phyloP scores from a whole-genome alignment of 2,797 vertebrate genomes.

The Harpagifer antarcticus region DNA sequence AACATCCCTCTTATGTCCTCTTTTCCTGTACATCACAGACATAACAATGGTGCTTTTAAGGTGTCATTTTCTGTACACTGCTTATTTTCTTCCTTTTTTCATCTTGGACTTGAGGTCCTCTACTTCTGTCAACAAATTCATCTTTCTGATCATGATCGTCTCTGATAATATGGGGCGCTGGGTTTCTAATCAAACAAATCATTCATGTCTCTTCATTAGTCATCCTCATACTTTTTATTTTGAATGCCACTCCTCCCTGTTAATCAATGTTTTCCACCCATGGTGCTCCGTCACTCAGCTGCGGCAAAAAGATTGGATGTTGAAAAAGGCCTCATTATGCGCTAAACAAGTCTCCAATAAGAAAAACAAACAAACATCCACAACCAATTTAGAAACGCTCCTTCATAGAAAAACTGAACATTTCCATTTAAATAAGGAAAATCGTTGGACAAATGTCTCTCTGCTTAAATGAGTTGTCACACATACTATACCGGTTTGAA shows the following conservation, averaged over 20 bases:
- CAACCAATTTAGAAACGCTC: constrained; percentile 69
- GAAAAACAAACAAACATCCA: constrained; percentile 56
- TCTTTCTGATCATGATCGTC: constrained; percentile 53
- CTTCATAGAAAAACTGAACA: constrained; percentile 62
- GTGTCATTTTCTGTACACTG: constrained; percentile 65
- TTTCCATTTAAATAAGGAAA: constrained; percentile 35
- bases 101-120: constrained; percentile 51
- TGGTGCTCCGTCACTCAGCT: constrained; percentile 70
- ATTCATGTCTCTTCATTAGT: constrained; percentile 71
- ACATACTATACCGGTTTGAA: constrained; percentile 60
- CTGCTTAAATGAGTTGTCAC: constrained; percentile 8
- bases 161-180: constrained; percentile 56
- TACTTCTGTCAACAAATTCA: constrained; percentile 51
- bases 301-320: constrained; percentile 55
- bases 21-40: constrained; percentile 57
- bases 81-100: constrained; percentile 32
- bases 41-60: constrained; percentile 72
- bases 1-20: constrained; percentile 62
- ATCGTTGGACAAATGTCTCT: constrained; percentile 22
- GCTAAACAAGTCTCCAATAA: constrained; percentile 52
- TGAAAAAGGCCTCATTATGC: constrained; percentile 74
- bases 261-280: constrained; percentile 73
- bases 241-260: constrained; percentile 64
- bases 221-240: constrained; percentile 61
- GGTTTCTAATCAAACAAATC: constrained; percentile 73